phyloP scores from a whole-genome alignment of 2,797 vertebrate genomes.

The Scomberomorus guttatus region DNA sequence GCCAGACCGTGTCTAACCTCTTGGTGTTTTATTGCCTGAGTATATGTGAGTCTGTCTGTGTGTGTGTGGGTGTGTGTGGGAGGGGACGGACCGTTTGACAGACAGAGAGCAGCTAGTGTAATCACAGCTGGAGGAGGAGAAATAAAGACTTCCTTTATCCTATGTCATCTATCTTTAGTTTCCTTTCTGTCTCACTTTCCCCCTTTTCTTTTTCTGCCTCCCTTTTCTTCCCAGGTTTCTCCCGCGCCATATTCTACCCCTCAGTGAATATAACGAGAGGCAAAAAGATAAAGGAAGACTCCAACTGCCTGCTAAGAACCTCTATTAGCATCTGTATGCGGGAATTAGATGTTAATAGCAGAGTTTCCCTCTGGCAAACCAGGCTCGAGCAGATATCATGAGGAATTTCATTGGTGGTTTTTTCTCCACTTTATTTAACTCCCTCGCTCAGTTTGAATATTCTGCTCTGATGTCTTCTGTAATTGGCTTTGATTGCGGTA shows the following conservation, averaged over 20 bases:
- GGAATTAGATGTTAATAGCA: conserved; percentile 33
- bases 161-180: conserved; percentile 42
- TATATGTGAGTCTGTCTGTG: background rate
- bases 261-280: conserved; percentile 24
- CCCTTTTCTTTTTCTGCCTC: background rate
- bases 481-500: conserved; percentile 50
- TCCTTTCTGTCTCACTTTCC: conserved; percentile 16
- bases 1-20: conserved; percentile 45
- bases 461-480: conserved; percentile 31
- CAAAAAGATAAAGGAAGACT: conserved; percentile 52
- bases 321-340: conserved; percentile 25
- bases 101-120: conserved; percentile 49
- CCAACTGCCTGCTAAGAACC: conserved; percentile 47
- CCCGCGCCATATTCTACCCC: background rate
- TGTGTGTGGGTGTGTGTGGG: conserved; percentile 35
- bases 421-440: conserved; percentile 7
- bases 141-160: conserved; percentile 52
- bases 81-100: conserved; percentile 45
- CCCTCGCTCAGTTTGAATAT: conserved; percentile 33
- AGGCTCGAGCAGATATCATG: conserved; percentile 25
- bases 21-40: conserved; percentile 27
- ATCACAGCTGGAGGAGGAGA: conserved; percentile 62
- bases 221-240: background rate
- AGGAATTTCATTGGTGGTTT: conserved; percentile 28
- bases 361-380: conserved; percentile 19